Evolutionary conservation across 1,140 invertebrate species (phyloP).

Genomic region (Drosophila busckii): DNA sequence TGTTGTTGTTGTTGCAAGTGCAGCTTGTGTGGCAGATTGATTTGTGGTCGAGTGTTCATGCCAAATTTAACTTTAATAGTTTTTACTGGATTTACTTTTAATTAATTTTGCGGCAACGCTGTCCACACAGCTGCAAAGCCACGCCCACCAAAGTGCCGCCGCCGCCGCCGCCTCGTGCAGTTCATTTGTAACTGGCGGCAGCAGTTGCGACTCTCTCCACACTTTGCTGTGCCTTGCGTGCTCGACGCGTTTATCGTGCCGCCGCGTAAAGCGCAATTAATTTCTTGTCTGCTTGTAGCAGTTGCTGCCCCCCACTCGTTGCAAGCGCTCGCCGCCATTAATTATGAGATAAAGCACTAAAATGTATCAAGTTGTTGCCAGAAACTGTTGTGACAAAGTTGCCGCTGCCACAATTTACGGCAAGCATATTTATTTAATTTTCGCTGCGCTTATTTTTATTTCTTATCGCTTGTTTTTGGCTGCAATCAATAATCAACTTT

Average conservation of each 20-base stretch:
- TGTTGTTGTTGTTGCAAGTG: slow-evolving; percentile 27
- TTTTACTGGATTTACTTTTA: slow-evolving; percentile 76
- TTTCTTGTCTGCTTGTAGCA: slow-evolving; percentile 69
- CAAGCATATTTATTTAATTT: slow-evolving; percentile 45
- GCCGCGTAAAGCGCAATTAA: slow-evolving; percentile 74
- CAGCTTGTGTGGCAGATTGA: slow-evolving; percentile 60
- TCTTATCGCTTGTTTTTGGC: slow-evolving; percentile 40
- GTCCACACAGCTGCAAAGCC: not conserved
- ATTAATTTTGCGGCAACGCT: slow-evolving; percentile 59
- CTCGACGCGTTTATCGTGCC: slow-evolving; percentile 59
- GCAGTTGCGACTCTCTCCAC: slow-evolving; percentile 9
- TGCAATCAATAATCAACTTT: slow-evolving; percentile 24
- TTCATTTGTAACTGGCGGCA: slow-evolving; percentile 63
- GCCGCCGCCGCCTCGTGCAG: not conserved
- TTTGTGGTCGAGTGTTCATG: slow-evolving; percentile 75
- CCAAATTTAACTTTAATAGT: slow-evolving; percentile 76
- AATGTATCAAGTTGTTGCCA: slow-evolving; percentile 75
- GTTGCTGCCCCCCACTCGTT: slow-evolving; percentile 39
- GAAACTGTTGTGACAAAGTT: slow-evolving; percentile 65
- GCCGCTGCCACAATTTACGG: slow-evolving; percentile 68
- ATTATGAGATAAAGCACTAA: slow-evolving; percentile 77
- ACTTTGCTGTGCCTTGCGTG: not conserved
- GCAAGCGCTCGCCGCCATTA: slow-evolving; percentile 52
- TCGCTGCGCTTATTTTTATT: slow-evolving; percentile 26
- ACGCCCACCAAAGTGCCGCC: not conserved